These are phyloP conservation scores for Paraescarpia echinospica DNA, from an alignment of 1,140 invertebrate species.

Conservation along the genomic window DNA sequence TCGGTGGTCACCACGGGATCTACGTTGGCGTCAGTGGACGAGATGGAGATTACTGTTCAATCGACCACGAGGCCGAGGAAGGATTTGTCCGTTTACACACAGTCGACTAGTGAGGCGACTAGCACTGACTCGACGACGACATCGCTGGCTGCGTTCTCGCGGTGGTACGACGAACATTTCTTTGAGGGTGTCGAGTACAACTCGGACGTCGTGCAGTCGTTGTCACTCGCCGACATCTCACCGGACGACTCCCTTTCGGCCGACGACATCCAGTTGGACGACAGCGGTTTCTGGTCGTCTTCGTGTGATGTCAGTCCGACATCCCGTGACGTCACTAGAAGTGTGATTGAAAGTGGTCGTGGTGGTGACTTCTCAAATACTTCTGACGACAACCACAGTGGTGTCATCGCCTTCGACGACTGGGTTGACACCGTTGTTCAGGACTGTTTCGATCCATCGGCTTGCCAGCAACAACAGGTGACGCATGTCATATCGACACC, in stretches of 20 bases:
- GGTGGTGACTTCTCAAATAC: neutral
- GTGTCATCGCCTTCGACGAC: neutral
- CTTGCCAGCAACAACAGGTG: neutral
- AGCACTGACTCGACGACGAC: neutral
- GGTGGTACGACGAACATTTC: neutral
- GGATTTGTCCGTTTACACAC: neutral
- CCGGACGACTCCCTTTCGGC: neutral
- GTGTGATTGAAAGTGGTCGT: neutral
- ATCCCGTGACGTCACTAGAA: neutral
- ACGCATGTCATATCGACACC: neutral
- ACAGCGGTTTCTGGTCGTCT: neutral
- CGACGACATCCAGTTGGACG: neutral
- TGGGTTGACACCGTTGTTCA: neutral
- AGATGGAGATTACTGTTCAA: neutral
- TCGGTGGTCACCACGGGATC: neutral
- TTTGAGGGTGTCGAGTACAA: neutral
- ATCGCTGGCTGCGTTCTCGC: neutral
- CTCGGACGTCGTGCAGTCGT: neutral
- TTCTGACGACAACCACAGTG: neutral
- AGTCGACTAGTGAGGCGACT: neutral
- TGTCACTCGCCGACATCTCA: neutral
- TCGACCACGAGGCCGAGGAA: neutral
- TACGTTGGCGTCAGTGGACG: no score
- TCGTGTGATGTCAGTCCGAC: neutral
- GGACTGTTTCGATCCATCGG: neutral